These are phyloP conservation scores for Tragelaphus eurycerus DNA, from an alignment of 2,797 vertebrate genomes.

Conservation along the genomic window DNA sequence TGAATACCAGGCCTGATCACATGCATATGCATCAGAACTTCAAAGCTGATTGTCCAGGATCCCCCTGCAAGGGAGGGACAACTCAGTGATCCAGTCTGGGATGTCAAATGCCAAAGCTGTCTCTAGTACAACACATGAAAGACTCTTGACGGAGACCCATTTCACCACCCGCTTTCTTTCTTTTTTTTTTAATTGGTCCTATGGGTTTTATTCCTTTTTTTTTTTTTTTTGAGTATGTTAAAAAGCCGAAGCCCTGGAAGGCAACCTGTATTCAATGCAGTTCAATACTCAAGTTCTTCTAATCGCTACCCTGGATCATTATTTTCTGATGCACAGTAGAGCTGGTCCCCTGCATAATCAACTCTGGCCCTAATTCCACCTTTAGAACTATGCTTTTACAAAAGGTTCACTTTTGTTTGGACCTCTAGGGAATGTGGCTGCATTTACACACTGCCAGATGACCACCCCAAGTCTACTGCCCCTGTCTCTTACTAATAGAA, in stretches of 20 bases:
- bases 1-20: too few relatives aligned
- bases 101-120: accelerated
- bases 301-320: accelerated
- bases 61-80: background rate
- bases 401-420: background rate
- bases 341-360: accelerated
- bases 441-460: accelerated
- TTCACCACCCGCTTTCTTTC: background rate
- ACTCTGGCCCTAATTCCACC: too few relatives aligned
- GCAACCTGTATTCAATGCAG: background rate
- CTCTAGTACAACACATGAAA: accelerated
- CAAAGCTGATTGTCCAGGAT: background rate
- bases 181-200: too few relatives aligned
- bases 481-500: background rate
- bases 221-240: too few relatives aligned
- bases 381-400: background rate
- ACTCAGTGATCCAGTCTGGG: accelerated
- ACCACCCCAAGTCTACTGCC: background rate
- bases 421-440: background rate
- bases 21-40: accelerated
- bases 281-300: accelerated
- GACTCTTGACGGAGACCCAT: background rate
- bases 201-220: too few relatives aligned
- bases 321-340: accelerated
- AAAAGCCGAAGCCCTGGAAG: background rate